phyloP scores from a whole-genome alignment of 1,140 invertebrate species.

The Tenebrio molitor region DNA sequence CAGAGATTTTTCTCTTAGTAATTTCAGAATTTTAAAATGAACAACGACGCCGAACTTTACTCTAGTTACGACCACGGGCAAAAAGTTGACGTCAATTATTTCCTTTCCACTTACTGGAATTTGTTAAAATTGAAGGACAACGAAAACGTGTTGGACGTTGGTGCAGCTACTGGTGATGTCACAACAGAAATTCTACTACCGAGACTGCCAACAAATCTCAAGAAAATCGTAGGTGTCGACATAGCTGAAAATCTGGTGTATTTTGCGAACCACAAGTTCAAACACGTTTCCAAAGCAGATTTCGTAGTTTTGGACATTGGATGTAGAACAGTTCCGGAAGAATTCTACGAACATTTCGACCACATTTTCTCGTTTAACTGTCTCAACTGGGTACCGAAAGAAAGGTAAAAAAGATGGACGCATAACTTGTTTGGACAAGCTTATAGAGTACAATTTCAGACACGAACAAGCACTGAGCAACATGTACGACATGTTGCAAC shows the following conservation, averaged over 20 bases:
- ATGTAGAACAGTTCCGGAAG: too few relatives aligned
- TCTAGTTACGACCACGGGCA: not conserved
- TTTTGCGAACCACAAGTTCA: not conserved
- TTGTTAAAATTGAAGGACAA: not conserved
- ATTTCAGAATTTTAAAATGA: too few relatives aligned
- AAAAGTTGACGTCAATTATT: not conserved
- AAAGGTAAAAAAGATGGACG: too few relatives aligned
- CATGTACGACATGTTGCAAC: constrained; percentile 66
- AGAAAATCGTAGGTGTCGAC: not conserved
- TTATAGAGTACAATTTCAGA: too few relatives aligned
- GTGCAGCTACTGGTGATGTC: not conserved
- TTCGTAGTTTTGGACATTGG: too few relatives aligned
- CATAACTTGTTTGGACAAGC: too few relatives aligned
- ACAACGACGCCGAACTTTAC: not conserved
- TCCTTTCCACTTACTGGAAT: not conserved
- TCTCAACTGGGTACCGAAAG: too few relatives aligned
- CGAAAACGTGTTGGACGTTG: not conserved
- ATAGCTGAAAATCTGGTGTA: not conserved
- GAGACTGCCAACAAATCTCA: not conserved
- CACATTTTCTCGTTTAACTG: too few relatives aligned
- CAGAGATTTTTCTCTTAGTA: too few relatives aligned
- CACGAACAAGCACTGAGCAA: constrained; percentile 74
- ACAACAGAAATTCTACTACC: not conserved
- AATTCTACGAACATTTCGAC: not conserved
- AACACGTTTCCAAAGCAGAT: too few relatives aligned